Conservation (phyloP, 2,113 vertebrate species). For the Embiotoca jacksoni region DNA sequence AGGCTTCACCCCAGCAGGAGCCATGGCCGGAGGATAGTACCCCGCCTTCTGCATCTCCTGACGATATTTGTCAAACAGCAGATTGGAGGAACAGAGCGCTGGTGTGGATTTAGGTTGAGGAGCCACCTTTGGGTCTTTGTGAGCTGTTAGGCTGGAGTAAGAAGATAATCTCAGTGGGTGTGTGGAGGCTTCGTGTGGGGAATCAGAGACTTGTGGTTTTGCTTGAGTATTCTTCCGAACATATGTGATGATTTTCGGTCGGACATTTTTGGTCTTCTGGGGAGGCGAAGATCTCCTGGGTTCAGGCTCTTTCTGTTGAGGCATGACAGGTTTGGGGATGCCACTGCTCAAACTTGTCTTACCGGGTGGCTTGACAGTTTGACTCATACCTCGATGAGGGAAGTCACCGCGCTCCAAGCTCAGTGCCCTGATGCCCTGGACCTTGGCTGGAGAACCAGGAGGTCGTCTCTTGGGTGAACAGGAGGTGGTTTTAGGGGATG, state of each 20-base stretch:
- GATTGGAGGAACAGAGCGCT: slow-evolving; percentile 75
- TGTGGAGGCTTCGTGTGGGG: slow-evolving; percentile 74
- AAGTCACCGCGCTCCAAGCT: slow-evolving; percentile 75
- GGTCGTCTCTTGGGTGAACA: slow-evolving; percentile 77
- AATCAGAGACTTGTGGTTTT: slow-evolving; percentile 78
- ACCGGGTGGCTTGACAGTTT: slow-evolving; percentile 83
- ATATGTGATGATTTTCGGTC: slow-evolving; percentile 98
- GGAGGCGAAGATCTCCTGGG: slow-evolving; percentile 69
- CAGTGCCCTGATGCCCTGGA: slow-evolving; percentile 56
- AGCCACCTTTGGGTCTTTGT: slow-evolving; percentile 79
- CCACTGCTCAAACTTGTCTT: slow-evolving; percentile 85
- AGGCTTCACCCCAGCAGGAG: slow-evolving; percentile 87
- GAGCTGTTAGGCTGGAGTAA: slow-evolving; percentile 74
- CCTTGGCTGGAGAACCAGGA: slow-evolving; percentile 74
- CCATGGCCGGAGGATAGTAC: slow-evolving; percentile 84
- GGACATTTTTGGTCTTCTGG: slow-evolving; percentile 90
- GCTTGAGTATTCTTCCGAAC: slow-evolving; percentile 89
- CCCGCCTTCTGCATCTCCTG: slow-evolving; percentile 90
- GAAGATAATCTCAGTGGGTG: slow-evolving; percentile 79
- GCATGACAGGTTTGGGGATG: slow-evolving; percentile 88
- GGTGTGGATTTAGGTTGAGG: slow-evolving; percentile 78
- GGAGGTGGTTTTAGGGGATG: slow-evolving; percentile 66
- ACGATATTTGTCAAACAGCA: slow-evolving; percentile 89
- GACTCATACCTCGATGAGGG: slow-evolving; percentile 71
- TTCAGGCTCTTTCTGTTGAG: slow-evolving; percentile 84